Conservation (phyloP, 2,113 vertebrate genomes). For the Dipodomys spectabilis region DNA sequence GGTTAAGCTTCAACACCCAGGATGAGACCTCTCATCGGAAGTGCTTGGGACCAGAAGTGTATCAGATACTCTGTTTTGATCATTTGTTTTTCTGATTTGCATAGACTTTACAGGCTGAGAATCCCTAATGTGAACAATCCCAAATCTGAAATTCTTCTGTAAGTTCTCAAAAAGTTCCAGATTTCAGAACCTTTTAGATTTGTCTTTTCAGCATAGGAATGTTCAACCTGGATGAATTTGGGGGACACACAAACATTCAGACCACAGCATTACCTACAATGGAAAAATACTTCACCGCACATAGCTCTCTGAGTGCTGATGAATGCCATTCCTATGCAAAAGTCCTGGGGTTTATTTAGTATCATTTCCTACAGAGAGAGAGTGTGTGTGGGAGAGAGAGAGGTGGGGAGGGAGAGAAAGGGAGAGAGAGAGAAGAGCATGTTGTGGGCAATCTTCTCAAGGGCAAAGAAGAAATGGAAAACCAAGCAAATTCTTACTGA, state of each 20-base stretch:
- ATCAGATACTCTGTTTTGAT: not conserved
- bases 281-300: not conserved
- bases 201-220: not conserved
- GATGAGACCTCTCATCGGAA: not conserved
- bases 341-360: not conserved
- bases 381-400: too few relatives aligned
- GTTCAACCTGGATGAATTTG: not conserved
- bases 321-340: not conserved
- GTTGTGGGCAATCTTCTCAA: not conserved
- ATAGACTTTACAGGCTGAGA: not conserved
- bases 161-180: not conserved
- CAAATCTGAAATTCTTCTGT: not conserved
- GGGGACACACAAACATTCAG: not conserved
- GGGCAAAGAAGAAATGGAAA: not conserved
- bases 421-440: not conserved
- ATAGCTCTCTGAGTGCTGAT: not conserved
- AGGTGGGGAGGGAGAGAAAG: too few relatives aligned
- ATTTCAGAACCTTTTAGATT: not conserved
- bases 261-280: not conserved
- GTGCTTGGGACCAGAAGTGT: not conserved
- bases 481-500: not conserved
- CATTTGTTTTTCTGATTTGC: not conserved
- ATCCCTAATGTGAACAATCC: too few relatives aligned
- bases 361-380: not conserved
- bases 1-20: not conserved